Evolutionary conservation across 92 coral and sea anemone species (phyloP).

Genomic region (Epizoanthus ramosus): DNA sequence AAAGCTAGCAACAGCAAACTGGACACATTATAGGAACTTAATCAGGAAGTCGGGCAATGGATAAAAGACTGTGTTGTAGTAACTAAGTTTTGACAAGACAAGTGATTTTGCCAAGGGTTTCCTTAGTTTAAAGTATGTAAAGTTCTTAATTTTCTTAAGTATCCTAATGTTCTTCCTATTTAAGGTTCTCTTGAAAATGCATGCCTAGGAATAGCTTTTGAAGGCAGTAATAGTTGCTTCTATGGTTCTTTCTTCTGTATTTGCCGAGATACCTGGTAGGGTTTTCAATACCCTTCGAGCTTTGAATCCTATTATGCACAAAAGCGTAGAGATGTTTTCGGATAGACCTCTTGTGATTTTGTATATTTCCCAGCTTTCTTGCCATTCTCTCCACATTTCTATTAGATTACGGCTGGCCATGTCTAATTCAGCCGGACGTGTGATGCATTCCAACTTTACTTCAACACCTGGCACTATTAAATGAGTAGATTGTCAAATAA

Average conservation of each 20-base stretch:
- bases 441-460: conserved; percentile 1
- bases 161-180: too few relatives aligned
- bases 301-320: conserved; percentile 14
- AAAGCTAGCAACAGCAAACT: too few relatives aligned
- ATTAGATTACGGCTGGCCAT: conserved; percentile 31
- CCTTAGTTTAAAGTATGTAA: too few relatives aligned
- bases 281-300: conserved; percentile 30
- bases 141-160: too few relatives aligned
- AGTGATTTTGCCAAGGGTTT: too few relatives aligned
- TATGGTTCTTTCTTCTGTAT: background rate
- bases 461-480: background rate
- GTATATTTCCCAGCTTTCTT: conserved; percentile 41
- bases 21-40: too few relatives aligned
- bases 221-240: conserved; percentile 7
- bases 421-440: too few relatives aligned
- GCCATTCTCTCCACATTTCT: conserved; percentile 22
- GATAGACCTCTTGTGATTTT: conserved; percentile 32
- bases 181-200: too few relatives aligned
- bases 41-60: too few relatives aligned
- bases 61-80: too few relatives aligned
- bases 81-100: too few relatives aligned
- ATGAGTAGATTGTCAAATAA: background rate
- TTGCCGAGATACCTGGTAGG: conserved; percentile 16
- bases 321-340: conserved; percentile 32
- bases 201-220: conserved; percentile 2